Percentiles rank a stretch among this genome's conserved stretches.
Evolutionary conservation across 2,113 vertebrate genomes (phyloP).

Genomic region (Semnopithecus entellus): DNA sequence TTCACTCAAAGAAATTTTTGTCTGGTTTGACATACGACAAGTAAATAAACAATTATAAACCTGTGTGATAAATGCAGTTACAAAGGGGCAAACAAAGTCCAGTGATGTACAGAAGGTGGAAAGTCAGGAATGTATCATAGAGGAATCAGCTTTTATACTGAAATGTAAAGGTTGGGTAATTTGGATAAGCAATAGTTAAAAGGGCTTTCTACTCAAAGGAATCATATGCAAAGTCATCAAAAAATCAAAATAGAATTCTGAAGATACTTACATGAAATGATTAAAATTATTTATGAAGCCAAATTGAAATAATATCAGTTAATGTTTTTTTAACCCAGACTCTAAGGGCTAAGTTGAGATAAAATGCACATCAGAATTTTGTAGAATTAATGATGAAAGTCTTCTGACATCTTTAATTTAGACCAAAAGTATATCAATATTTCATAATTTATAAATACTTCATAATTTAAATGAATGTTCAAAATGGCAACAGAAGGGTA

Average conservation of each 20-base stretch:
- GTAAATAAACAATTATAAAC: background rate
- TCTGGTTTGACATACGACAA: background rate
- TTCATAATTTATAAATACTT: background rate
- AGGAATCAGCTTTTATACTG: background rate
- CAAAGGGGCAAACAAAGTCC: background rate
- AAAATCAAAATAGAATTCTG: background rate
- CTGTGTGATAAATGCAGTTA: background rate
- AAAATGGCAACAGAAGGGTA: background rate
- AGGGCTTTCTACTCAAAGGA: background rate
- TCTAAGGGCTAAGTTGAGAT: background rate
- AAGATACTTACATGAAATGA: background rate
- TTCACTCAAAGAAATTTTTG: background rate
- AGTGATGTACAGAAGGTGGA: background rate
- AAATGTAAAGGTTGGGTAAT: background rate
- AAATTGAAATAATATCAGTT: background rate
- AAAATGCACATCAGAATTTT: background rate
- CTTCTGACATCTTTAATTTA: background rate
- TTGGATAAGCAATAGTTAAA: background rate
- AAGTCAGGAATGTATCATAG: background rate
- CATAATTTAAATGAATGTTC: background rate
- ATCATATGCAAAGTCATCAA: background rate
- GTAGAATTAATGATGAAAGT: background rate
- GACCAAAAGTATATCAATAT: background rate
- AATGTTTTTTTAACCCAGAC: background rate
- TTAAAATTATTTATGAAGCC: background rate